Percentiles rank a stretch among this genome's conserved stretches.
Evolutionary conservation across 2,113 vertebrate genomes (phyloP).

Genomic region (Chunga burmeisteri): DNA sequence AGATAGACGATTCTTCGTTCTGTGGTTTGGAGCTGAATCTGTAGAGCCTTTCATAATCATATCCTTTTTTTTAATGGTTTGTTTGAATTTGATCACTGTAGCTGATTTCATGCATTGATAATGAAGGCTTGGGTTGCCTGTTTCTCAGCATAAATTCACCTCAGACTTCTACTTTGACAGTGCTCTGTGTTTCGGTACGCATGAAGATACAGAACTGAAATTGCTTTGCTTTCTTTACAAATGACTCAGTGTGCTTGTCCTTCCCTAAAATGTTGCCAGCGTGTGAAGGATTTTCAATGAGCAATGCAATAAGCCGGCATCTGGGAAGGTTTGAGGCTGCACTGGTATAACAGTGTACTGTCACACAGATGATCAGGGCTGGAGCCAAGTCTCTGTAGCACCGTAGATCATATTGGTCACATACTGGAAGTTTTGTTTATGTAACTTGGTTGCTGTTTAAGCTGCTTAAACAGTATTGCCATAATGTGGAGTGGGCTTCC

Average conservation of each 20-base stretch:
- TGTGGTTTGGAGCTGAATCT: slow-evolving; percentile 72
- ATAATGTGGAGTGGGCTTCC: slow-evolving; percentile 87
- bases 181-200: slow-evolving; percentile 69
- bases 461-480: slow-evolving; percentile 63
- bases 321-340: slow-evolving; percentile 75
- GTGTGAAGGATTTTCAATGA: slow-evolving; percentile 85
- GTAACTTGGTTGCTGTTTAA: slow-evolving; percentile 70
- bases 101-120: slow-evolving; percentile 83
- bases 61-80: slow-evolving; percentile 62
- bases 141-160: slow-evolving; percentile 79
- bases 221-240: slow-evolving; percentile 84
- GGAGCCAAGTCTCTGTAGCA: slow-evolving; percentile 72
- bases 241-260: slow-evolving; percentile 82
- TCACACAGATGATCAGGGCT: slow-evolving; percentile 76
- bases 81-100: slow-evolving; percentile 78
- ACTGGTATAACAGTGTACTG: slow-evolving; percentile 74
- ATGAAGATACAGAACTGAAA: slow-evolving; percentile 78
- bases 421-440: slow-evolving; percentile 79
- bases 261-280: slow-evolving; percentile 83
- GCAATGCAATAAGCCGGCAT: slow-evolving; percentile 78
- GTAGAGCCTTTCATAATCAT: slow-evolving; percentile 75
- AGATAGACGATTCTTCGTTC: slow-evolving; percentile 75
- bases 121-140: slow-evolving; percentile 78
- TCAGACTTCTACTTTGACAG: slow-evolving; percentile 78
- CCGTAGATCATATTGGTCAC: slow-evolving; percentile 65